These are phyloP conservation scores for Pitangus sulphuratus DNA, from an alignment of 2,797 vertebrate genomes.

Conservation along the genomic window DNA sequence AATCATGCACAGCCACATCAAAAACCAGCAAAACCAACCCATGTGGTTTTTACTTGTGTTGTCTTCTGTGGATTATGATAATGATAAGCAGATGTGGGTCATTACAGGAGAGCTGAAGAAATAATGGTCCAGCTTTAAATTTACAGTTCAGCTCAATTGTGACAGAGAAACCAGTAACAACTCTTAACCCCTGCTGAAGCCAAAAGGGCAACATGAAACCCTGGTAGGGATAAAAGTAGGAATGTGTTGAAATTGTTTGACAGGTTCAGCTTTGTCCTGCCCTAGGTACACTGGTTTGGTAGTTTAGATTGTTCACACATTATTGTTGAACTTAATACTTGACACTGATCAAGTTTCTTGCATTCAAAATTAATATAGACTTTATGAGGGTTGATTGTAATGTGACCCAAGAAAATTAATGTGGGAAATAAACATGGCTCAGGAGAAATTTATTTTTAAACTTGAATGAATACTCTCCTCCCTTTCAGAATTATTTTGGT, in stretches of 20 bases:
- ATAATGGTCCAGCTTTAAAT: not conserved
- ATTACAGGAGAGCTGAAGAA: not conserved
- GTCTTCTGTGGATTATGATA: not conserved
- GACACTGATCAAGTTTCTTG: not conserved
- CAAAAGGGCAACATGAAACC: rapidly evolving
- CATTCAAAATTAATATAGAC: not conserved
- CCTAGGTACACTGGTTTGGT: not conserved
- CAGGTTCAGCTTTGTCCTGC: not conserved
- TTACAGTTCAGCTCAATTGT: not conserved
- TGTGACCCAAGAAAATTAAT: not conserved
- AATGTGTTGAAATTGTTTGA: not conserved
- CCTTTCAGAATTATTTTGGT: not conserved
- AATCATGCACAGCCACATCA: not conserved
- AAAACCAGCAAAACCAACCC: not conserved
- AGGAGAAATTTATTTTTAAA: not conserved
- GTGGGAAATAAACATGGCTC: not conserved
- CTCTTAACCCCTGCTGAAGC: not conserved
- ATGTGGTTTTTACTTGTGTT: not conserved
- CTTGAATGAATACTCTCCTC: not conserved
- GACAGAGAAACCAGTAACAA: not conserved
- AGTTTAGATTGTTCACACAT: not conserved
- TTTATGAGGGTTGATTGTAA: not conserved
- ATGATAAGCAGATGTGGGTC: not conserved
- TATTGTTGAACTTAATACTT: not conserved
- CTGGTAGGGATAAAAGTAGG: not conserved